phyloP scores from a whole-genome alignment of 37 sponge, comb jelly and placozoan species.

The Lycopodina hypogea region DNA sequence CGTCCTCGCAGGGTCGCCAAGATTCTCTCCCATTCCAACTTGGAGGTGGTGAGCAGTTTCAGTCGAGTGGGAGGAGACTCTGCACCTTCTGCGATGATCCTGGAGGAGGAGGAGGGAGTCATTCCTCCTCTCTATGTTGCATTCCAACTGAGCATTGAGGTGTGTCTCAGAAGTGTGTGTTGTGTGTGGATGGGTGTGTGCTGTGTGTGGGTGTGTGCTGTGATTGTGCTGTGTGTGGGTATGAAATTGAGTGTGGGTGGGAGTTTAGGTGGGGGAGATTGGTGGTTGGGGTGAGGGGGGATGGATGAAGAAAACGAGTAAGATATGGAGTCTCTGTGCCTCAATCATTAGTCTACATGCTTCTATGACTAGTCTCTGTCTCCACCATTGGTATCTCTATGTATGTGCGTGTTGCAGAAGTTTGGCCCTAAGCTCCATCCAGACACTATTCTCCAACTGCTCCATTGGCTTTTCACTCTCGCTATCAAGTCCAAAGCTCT shows the following conservation, averaged over 20 bases:
- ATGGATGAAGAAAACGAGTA: too few relatives aligned
- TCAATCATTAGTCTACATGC: too few relatives aligned
- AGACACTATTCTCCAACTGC: slow-evolving; percentile 5
- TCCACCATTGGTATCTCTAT: too few relatives aligned
- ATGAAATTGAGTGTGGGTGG: not conserved
- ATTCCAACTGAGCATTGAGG: slow-evolving; percentile 13
- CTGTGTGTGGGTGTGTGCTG: too few relatives aligned
- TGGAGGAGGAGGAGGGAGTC: not conserved
- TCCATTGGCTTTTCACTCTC: slow-evolving; percentile 4
- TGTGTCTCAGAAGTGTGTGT: too few relatives aligned
- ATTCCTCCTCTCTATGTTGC: not conserved
- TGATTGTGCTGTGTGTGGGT: too few relatives aligned
- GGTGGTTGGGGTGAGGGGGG: not conserved
- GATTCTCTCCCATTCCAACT: slow-evolving; percentile 7
- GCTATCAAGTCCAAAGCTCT: slow-evolving; percentile 1
- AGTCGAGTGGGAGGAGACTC: not conserved
- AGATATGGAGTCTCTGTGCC: too few relatives aligned
- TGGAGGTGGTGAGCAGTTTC: slow-evolving; percentile 10
- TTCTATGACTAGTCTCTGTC: too few relatives aligned
- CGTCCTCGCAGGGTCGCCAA: not conserved
- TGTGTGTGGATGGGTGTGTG: too few relatives aligned
- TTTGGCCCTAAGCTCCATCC: slow-evolving; percentile 30
- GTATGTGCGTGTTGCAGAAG: not conserved
- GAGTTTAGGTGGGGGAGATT: not conserved
- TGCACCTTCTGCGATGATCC: not conserved